Evolutionary conservation across 2,113 vertebrate genomes (phyloP).

Genomic region (Mobula hypostoma): DNA sequence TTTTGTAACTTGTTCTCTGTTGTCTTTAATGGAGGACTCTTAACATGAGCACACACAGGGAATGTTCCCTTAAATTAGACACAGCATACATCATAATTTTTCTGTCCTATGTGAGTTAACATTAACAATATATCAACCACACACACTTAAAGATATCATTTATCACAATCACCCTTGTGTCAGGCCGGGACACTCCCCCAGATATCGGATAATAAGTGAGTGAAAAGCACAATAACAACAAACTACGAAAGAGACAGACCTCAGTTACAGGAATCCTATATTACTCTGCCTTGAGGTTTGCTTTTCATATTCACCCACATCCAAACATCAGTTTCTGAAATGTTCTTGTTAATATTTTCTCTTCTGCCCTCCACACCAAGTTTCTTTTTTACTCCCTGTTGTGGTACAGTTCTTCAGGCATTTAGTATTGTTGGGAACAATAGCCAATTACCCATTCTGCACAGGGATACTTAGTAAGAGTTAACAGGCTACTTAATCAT

Average conservation of each 20-base stretch:
- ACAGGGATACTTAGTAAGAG: background rate
- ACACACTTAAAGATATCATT: background rate
- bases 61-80: background rate
- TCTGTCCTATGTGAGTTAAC: background rate
- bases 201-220: background rate
- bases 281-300: background rate
- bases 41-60: background rate
- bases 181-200: background rate
- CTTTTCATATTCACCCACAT: background rate
- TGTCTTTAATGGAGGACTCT: background rate
- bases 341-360: background rate
- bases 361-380: no score
- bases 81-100: background rate
- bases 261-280: background rate
- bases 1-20: background rate
- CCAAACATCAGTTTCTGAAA: background rate
- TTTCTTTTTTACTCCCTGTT: background rate
- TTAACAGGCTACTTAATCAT: background rate
- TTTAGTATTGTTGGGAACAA: background rate
- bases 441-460: background rate
- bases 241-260: background rate
- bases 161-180: background rate
- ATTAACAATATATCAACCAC: background rate
- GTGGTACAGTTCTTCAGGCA: background rate
- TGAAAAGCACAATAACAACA: background rate